These are phyloP conservation scores for Dascyllus trimaculatus DNA, from an alignment of 2,113 vertebrate genomes.

Conservation along the genomic window DNA sequence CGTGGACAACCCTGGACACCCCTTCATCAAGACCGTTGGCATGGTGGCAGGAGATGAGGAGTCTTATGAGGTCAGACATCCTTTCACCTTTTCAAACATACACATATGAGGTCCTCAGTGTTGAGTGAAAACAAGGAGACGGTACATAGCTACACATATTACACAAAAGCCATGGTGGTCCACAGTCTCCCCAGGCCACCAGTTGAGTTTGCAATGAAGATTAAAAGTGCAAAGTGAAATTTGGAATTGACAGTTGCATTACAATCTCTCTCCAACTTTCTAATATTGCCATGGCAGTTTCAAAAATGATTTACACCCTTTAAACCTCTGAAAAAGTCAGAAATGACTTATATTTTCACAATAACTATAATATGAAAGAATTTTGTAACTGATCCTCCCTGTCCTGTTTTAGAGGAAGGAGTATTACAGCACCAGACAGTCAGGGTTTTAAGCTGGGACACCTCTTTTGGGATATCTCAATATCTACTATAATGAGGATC, in stretches of 20 bases:
- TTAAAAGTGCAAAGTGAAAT: no score
- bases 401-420: slow-evolving; percentile 1
- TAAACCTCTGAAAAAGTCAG: not conserved
- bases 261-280: not conserved
- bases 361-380: not conserved
- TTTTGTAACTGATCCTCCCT: not conserved
- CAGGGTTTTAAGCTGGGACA: slow-evolving; percentile 29
- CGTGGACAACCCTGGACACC: slow-evolving; percentile 97
- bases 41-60: slow-evolving; percentile 98
- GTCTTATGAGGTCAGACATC: slow-evolving; percentile 91
- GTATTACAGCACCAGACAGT: not conserved
- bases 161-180: no score
- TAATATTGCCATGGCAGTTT: not conserved
- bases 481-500: slow-evolving; percentile 24
- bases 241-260: not conserved
- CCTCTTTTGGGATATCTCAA: slow-evolving; percentile 36
- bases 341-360: not conserved
- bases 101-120: no score
- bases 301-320: not conserved
- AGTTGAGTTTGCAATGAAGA: no score
- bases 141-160: not conserved
- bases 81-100: not conserved
- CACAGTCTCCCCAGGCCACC: no score
- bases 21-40: slow-evolving; percentile 92
- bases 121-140: not conserved